Evolutionary conservation across 2,797 vertebrate species (phyloP), one percentile per base, ranked within the genome.

Genomic region (Microctenopoma lineatum): DNA sequence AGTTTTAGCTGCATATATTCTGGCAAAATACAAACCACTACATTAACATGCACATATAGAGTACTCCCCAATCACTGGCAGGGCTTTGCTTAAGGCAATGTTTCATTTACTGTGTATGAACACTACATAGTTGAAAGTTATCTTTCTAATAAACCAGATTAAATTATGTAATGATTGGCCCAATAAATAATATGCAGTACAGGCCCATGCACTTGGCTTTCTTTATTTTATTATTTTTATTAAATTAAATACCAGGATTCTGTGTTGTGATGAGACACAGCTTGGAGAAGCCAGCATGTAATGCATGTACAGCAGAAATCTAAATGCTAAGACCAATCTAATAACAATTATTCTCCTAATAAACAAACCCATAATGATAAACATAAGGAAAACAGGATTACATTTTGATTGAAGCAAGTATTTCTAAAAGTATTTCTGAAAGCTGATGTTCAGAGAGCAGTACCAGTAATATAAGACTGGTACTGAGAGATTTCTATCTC

Each of bases 101-200:
- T 70, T 73, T 70, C 54, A 75, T 81, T 81, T 66, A 73, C 73
- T 55, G 53, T 45, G 47, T 77, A 68, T 64, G 53, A 59, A 69
- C 59, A 16, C 55, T 4, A 34, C 57, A 25, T 48, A 60, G 42
- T 79, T 84, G 71, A 82, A 75, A 80, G 71, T 55, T 39, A 69
- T 69, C 36, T 66, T 73, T 47, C 29, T 69, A 52, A 81, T 73
- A 32, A 68, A 63, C 25, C 54, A 53, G 39, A 66, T 41, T 64
- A 21, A 64, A 64, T 77, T 8, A 79, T 60, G 69, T 62, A 63
- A 76, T 59, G 54, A n/a, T 47, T 11, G 11, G 10, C 53, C n/a
- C 14, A 45, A 34, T 5, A 2, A 29, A 48, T 2, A 2, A 50
- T 21, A 12, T 14, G 14, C 52, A 47, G 57, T 56, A 48, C 53